Base-by-base conservation (phyloP, 2,888 invertebrate species). In the Lepidocyrtoides sp. region DNA sequence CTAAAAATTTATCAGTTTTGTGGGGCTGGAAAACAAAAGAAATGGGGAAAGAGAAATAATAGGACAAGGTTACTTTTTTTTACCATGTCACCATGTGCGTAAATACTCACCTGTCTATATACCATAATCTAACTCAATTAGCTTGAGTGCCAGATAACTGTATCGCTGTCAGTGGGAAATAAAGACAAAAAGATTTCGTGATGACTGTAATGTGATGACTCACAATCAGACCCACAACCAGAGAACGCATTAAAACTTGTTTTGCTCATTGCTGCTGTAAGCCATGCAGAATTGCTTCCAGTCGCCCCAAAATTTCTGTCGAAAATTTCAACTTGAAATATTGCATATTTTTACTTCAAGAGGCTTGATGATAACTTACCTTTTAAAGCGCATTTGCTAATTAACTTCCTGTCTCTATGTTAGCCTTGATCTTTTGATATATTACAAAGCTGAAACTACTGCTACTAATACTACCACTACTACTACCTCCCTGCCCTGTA, bases 91-190 rank as follows among this genome's bases (percentile, higher is more conserved):
- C 5, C 4, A n/a, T 7, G 12, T 8, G 4, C 23, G n/a, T 7
- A 29, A 3, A 36, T 36, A 36, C 7, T 36, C 7, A 36, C 7
- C n/a, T 36, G 0, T 17, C 17, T 20, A 14, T 41, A 7, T 8
- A 41, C 23, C 14, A 72, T 41, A 20, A 72, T 44, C 72, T 72
- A 72, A 72, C 72, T 72, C 72, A 72, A 72, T 72, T 72, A 72
- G 72, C 41, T 10, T 20, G 72, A 72, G 44, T 44, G 44, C 44
- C 14, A 36, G 72, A 72, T 72, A 72, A 20, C 32, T n/a, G 1
- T 29, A 36, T 69, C 36, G 14, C 0, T 36, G 60, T n/a, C 17
- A 12, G 20, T 17, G 8, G n/a, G 17, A 54, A 12, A 5, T 3
- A 60, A 60, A 26, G 26, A 10, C 23, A 60, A 10, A 60, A 3